A percentile compares a stretch with the other conserved stretches of the same genome.
phyloP scores from a whole-genome alignment of 2,113 vertebrate genomes.

The Brachyistius frenatus region DNA sequence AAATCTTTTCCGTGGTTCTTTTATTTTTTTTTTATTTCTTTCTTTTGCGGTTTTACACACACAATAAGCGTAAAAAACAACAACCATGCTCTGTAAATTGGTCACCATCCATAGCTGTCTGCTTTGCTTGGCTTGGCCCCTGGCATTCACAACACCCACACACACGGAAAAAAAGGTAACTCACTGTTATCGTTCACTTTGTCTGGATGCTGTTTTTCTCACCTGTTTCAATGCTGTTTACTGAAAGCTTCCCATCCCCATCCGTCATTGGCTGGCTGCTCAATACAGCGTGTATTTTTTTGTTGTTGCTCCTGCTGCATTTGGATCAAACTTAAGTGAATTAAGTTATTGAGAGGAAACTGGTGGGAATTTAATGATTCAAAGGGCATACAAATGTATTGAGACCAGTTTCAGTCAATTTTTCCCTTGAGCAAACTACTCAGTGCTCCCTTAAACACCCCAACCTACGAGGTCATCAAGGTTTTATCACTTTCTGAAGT shows the following conservation, averaged over 20 bases:
- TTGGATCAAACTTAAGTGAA: conserved; percentile 1
- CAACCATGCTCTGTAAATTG: conserved; percentile 18
- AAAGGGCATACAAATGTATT: too few relatives aligned
- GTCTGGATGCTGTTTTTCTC: conserved; percentile 62
- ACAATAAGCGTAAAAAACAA: conserved; percentile 3
- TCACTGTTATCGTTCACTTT: conserved; percentile 57
- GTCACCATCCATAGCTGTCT: conserved; percentile 46
- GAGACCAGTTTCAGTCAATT: too few relatives aligned
- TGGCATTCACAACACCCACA: conserved; percentile 43
- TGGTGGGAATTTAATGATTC: too few relatives aligned
- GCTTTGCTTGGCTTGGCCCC: conserved; percentile 71
- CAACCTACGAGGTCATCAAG: neutral
- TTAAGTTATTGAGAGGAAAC: neutral
- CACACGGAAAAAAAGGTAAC: neutral
- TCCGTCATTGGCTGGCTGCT: conserved; percentile 86
- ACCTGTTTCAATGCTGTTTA: conserved; percentile 57
- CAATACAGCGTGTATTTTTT: neutral
- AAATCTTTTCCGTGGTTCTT: neutral
- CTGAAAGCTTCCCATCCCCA: conserved; percentile 85
- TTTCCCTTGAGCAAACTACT: too few relatives aligned
- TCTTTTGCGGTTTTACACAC: conserved; percentile 14
- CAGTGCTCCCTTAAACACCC: too few relatives aligned
- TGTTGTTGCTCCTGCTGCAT: neutral
- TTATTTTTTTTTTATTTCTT: neutral
- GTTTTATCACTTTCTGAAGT: conserved; percentile 22